These are phyloP conservation scores for Parambassis ranga DNA, from an alignment of 2,797 vertebrate species.

Conservation along the genomic window DNA sequence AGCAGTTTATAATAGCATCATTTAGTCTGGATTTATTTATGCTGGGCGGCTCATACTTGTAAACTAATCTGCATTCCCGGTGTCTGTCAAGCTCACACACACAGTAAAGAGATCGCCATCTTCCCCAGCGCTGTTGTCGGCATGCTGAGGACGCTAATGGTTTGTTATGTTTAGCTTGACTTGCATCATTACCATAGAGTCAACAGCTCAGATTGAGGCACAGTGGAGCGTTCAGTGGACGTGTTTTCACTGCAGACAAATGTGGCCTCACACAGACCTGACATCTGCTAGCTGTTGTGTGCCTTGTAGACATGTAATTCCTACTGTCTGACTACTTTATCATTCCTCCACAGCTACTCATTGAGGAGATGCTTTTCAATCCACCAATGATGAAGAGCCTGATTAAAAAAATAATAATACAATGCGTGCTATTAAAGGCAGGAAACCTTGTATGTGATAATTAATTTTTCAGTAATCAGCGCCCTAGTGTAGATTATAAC, in stretches of 20 bases:
- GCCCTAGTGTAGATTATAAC: no score
- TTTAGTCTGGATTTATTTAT: conserved; percentile 39
- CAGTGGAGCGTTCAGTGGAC: conserved; percentile 64
- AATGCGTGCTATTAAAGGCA: not conserved
- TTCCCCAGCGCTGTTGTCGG: conserved; percentile 42
- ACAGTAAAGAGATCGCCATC: conserved; percentile 52
- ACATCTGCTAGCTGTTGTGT: conserved; percentile 72
- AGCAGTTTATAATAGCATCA: conserved; percentile 11
- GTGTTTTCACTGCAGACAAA: conserved; percentile 69
- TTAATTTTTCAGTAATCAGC: not conserved
- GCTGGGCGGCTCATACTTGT: conserved; percentile 10
- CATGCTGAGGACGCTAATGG: conserved; percentile 71
- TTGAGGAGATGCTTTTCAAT: not conserved
- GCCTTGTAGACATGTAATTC: conserved; percentile 68
- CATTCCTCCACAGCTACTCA: conserved; percentile 31
- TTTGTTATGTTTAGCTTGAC: conserved; percentile 80
- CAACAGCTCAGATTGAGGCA: conserved; percentile 76
- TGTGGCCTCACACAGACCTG: conserved; percentile 70
- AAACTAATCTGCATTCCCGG: conserved; percentile 60
- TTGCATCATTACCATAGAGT: conserved; percentile 79
- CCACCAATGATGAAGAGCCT: not conserved
- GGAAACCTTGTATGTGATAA: no score
- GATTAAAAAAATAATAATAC: conserved; percentile 9
- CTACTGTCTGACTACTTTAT: conserved; percentile 46
- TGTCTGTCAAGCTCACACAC: conserved; percentile 34